These are phyloP conservation scores for Oscheius sp. DNA, from an alignment of 2,888 invertebrate genomes.

Conservation along the genomic window DNA sequence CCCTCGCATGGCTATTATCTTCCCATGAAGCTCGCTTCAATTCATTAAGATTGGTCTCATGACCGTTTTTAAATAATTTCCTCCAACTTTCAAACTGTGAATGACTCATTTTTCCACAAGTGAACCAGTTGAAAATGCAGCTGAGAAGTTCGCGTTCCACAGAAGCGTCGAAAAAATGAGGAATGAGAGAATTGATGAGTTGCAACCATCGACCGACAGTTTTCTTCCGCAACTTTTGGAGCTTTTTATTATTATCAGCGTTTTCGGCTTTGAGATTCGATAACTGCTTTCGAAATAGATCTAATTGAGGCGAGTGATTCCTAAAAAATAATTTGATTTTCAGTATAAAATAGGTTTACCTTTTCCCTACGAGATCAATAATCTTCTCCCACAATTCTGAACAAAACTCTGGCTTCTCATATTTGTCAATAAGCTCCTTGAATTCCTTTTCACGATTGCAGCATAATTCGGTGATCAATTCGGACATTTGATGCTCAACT, in stretches of 20 bases:
- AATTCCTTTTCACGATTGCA: constrained; percentile 10
- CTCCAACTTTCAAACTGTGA: background rate
- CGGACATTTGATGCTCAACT: background rate
- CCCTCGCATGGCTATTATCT: background rate
- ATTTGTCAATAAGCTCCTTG: background rate
- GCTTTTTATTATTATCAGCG: background rate
- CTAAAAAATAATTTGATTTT: background rate
- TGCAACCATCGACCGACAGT: background rate
- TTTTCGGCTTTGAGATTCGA: background rate
- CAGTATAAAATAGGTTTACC: background rate
- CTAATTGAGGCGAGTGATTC: too few species aligned
- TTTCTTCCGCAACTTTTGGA: background rate
- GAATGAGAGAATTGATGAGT: background rate
- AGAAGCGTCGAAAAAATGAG: background rate
- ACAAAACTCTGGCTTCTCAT: background rate
- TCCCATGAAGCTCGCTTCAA: background rate
- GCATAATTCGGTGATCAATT: background rate
- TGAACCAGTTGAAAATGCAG: constrained; percentile 4
- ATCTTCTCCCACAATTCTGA: background rate
- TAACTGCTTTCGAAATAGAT: background rate
- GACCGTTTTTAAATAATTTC: background rate
- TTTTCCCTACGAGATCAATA: background rate
- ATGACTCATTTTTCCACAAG: background rate
- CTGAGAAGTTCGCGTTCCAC: constrained; percentile 8
- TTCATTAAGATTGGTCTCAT: background rate